Percentiles rank a stretch among this genome's conserved stretches.
These are phyloP conservation scores for Monochamus saltuarius DNA, from an alignment of 1,140 invertebrate species.

Conservation along the genomic window DNA sequence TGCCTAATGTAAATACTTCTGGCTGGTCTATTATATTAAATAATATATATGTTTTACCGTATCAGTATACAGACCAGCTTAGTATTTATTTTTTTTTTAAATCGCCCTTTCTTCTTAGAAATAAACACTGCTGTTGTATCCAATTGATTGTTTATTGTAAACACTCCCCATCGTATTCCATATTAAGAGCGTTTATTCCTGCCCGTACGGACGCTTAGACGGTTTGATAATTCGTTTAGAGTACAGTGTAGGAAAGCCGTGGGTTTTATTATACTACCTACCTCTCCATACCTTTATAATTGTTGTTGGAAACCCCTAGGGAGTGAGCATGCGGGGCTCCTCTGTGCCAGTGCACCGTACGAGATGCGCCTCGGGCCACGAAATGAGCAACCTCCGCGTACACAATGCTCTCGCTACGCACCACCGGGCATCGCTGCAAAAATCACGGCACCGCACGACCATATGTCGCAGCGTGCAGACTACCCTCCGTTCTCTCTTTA, in stretches of 20 bases:
- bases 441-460: constrained; percentile 18
- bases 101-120: too few species aligned
- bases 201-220: constrained; percentile 4
- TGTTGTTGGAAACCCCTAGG: constrained; percentile 27
- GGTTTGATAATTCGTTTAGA: constrained; percentile 17
- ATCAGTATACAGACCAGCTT: too few species aligned
- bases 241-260: constrained; percentile 2
- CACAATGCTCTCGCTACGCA: neutral
- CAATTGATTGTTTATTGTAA: constrained; percentile 9
- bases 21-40: too few species aligned
- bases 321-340: constrained; percentile 3
- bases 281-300: constrained; percentile 27
- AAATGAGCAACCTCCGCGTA: constrained; percentile 2
- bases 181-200: constrained; percentile 12
- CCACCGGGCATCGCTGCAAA: constrained; percentile 17
- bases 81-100: too few species aligned
- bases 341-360: neutral
- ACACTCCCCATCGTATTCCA: constrained; percentile 12
- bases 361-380: constrained; percentile 16
- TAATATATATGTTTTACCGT: too few species aligned
- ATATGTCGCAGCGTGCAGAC: constrained; percentile 25
- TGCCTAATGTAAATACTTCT: too few species aligned
- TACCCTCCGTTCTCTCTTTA: constrained; percentile 22
- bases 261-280: constrained; percentile 25
- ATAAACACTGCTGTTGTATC: neutral